These are phyloP conservation scores for Mesochorus sp. DNA, from an alignment of 2,888 invertebrate genomes.

Conservation along the genomic window DNA sequence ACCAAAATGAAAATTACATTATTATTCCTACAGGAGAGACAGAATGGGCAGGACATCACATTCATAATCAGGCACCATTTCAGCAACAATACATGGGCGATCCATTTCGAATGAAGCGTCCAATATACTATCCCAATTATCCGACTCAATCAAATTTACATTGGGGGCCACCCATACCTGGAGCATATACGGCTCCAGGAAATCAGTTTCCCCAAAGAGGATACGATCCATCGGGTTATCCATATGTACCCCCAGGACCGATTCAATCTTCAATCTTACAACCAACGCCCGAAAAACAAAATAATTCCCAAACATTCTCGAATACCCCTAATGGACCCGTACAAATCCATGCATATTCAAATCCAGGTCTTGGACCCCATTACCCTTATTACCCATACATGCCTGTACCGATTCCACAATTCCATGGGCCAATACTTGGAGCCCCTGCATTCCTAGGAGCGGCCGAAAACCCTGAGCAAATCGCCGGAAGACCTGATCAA, in stretches of 20 bases:
- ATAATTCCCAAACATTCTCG: conserved; percentile 25
- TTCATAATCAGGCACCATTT: too few species aligned
- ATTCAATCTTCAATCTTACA: conserved; percentile 42
- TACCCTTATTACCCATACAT: conserved; percentile 75
- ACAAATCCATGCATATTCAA: too few species aligned
- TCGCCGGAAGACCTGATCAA: background rate
- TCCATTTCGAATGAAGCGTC: conserved; percentile 69
- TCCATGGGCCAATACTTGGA: conserved; percentile 66
- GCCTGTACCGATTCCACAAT: conserved; percentile 70
- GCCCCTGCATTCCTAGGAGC: conserved; percentile 67
- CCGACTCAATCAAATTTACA: too few species aligned
- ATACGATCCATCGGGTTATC: conserved; percentile 44
- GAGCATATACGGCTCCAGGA: conserved; percentile 25
- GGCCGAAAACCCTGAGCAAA: background rate
- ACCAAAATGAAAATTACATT: conserved; percentile 35
- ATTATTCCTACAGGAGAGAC: conserved; percentile 71
- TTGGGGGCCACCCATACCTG: conserved; percentile 5
- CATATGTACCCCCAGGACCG: conserved; percentile 1
- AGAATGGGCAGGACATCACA: too few species aligned
- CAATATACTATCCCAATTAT: conserved; percentile 68
- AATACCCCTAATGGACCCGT: conserved; percentile 33
- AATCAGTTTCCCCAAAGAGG: conserved; percentile 36
- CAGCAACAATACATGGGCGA: conserved; percentile 73
- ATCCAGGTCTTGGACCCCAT: conserved; percentile 54
- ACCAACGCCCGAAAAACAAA: conserved; percentile 61